These are phyloP conservation scores for Seira ritae DNA, from an alignment of 2,888 invertebrate species.

Conservation along the genomic window DNA sequence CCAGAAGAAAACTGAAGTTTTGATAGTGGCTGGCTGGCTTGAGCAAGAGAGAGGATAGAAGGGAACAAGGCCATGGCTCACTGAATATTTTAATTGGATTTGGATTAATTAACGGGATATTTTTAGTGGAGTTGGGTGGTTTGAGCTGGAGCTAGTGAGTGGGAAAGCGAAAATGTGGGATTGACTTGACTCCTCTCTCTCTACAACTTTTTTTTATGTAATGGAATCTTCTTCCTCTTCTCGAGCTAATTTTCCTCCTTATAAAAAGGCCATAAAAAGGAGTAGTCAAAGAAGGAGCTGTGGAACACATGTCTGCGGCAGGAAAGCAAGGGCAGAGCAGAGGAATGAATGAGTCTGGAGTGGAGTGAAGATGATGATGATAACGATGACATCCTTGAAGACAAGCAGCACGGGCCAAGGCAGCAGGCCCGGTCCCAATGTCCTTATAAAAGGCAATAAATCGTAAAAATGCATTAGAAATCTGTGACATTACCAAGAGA, in stretches of 20 bases:
- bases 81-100: conserved; percentile 60
- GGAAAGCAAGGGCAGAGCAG: too few species aligned
- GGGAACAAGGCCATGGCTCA: too few species aligned
- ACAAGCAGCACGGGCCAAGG: neutral
- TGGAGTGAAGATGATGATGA: neutral
- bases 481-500: neutral
- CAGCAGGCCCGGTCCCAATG: neutral
- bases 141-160: too few species aligned
- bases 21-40: too few species aligned
- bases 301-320: too few species aligned
- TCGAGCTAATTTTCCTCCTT: neutral
- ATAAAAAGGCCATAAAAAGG: too few species aligned
- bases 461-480: conserved; percentile 52
- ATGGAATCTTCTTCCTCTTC: neutral
- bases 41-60: too few species aligned
- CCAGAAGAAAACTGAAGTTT: too few species aligned
- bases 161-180: neutral
- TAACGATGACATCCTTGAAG: neutral
- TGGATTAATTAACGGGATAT: conserved; percentile 45
- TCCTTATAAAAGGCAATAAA: conserved; percentile 39
- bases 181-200: neutral
- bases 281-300: too few species aligned
- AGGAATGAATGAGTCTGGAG: too few species aligned
- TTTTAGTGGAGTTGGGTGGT: neutral
- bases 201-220: neutral